phyloP scores from a whole-genome alignment of 1,140 invertebrate species.

The Ips typographus region DNA sequence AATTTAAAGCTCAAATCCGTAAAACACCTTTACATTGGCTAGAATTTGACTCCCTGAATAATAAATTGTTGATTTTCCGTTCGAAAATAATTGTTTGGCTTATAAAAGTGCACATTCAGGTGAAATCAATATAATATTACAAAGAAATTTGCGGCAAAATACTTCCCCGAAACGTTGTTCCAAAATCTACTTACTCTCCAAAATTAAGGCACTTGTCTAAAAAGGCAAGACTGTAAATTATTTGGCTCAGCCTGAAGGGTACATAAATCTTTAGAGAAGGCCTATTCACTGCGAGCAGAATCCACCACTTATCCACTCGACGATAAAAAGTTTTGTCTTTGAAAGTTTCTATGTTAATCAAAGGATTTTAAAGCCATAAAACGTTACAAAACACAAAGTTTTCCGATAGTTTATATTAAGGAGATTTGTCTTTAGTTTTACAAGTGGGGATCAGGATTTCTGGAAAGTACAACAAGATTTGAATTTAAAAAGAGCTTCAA shows the following conservation, averaged over 20 bases:
- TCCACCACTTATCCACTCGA: conserved; percentile 28
- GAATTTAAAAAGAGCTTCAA: background rate
- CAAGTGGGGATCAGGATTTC: background rate
- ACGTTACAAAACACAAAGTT: conserved; percentile 17
- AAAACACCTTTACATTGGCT: background rate
- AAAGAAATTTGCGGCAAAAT: background rate
- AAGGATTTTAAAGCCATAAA: conserved; percentile 28
- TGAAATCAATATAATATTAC: no score
- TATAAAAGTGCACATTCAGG: no score
- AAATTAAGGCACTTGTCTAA: conserved; percentile 22
- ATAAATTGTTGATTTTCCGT: no score
- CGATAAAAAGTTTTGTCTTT: conserved; percentile 35
- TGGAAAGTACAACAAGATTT: background rate
- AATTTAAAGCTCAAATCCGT: conserved; percentile 5
- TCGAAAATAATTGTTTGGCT: no score
- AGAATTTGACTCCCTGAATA: no score
- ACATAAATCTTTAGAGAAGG: conserved; percentile 31
- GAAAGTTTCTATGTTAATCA: conserved; percentile 34
- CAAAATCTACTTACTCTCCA: conserved; percentile 21
- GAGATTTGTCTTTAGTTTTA: conserved; percentile 4
- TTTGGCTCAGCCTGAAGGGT: conserved; percentile 30
- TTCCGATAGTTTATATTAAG: conserved; percentile 6
- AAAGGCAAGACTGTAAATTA: conserved; percentile 26
- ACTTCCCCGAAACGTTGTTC: background rate
- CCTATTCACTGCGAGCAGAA: conserved; percentile 30